These are phyloP conservation scores for Petrosia ficiformis DNA, from an alignment of 37 sponge, comb jelly and placozoan genomes.

Conservation along the genomic window DNA sequence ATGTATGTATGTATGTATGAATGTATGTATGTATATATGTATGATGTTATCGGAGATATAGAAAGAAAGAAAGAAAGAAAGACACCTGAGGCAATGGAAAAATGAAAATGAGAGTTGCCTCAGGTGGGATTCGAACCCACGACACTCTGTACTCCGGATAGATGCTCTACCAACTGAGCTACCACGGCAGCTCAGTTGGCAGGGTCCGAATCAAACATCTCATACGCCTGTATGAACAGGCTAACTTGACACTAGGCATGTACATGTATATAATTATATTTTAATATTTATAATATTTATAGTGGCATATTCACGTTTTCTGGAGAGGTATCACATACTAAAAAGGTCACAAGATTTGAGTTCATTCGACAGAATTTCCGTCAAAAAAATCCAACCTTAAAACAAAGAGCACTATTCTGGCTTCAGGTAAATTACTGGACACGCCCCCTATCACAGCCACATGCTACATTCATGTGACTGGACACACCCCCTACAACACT, in stretches of 20 bases:
- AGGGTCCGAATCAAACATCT: neutral
- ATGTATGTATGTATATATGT: no score
- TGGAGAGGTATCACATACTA: constrained; percentile 3
- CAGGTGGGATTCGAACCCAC: neutral
- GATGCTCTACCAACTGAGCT: neutral
- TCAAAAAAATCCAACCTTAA: neutral
- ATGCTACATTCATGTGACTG: no score
- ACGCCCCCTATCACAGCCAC: neutral
- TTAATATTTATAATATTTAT: no score
- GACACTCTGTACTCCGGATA: neutral
- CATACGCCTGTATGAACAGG: no score
- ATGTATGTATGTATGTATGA: neutral
- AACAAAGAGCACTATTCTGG: constrained; percentile 45
- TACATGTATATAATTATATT: no score
- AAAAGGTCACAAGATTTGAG: constrained; percentile 21
- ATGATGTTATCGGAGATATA: no score
- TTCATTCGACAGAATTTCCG: constrained; percentile 37
- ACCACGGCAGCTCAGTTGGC: no score
- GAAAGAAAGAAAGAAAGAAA: no score
- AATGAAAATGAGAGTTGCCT: no score
- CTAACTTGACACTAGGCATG: no score
- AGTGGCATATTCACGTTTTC: constrained; percentile 5
- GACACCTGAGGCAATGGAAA: no score
- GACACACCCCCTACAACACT: no score
- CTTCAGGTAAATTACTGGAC: constrained; percentile 30